Base-by-base conservation (phyloP, 2,113 vertebrate species). In the Caranx ignobilis region DNA sequence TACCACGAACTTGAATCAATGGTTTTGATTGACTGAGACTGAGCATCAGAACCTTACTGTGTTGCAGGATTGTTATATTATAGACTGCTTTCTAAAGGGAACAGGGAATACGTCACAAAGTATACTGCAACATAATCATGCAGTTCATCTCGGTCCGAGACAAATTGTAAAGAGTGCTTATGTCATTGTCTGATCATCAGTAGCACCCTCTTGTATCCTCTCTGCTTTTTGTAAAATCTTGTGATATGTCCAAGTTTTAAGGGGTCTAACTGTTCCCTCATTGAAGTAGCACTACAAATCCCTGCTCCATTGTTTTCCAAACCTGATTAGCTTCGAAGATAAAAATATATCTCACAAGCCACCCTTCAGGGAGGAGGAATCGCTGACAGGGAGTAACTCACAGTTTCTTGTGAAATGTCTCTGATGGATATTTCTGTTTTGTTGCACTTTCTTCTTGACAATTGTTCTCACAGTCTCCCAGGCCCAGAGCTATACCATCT, bases 401-500 rank as follows among this genome's bases (percentile, higher is more conserved):
- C 63, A 48, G 21, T 54, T 79, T 70, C 19, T 45, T 52, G 52
- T 19, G 12, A 39, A 54, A 32, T 11, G 5, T 32, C 67, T 62
- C 31, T 34, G 57, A 65, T 78, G 67, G 41, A 63, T 54, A 54
- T 75, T 72, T 65, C 35, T 48, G 41, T 54, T 56, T 64, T 68
- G 41, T 64, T 12, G 39, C 39, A 34, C 5, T 63, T 57, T 34
- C 34, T 35, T 72, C 15, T 72, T n/a, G n/a, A 75, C 37, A 21
- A 12, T 54, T 79, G 41, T 77, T 70, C 37, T 66, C 64, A n/a
- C 63, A 48, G 32, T 48, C 13, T 55, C 52, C 6, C 13, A 39
- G 21, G 31, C 13, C 21, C 57, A 70, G 57, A 78, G 73, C 47
- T 72, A 37, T 70, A 72, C 75, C 75, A 88, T 85, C 75, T 88